phyloP scores from a whole-genome alignment of 1,140 invertebrate genomes.

The Ceratoteleas bidentatus region DNA sequence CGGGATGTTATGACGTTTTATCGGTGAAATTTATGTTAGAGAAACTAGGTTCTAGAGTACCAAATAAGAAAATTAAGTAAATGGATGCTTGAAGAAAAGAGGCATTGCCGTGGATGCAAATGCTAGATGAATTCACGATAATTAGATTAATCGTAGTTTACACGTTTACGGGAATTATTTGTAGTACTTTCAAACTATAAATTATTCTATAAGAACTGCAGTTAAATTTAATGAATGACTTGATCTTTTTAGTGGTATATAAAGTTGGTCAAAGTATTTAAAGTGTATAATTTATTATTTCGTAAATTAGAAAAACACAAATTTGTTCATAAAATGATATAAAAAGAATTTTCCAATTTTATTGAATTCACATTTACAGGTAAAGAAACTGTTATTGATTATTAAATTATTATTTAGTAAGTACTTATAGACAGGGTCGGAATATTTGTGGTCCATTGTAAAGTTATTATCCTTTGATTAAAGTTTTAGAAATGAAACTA shows the following conservation, averaged over 20 bases:
- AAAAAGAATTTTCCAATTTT: too few relatives aligned
- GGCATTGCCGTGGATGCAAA: constrained; percentile 22
- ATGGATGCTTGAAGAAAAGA: constrained; percentile 36
- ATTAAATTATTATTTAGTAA: too few relatives aligned
- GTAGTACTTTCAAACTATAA: constrained; percentile 1
- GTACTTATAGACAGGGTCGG: too few relatives aligned
- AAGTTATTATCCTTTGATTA: constrained; percentile 17
- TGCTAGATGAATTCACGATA: constrained; percentile 5
- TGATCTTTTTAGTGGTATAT: too few relatives aligned
- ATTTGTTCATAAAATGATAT: too few relatives aligned
- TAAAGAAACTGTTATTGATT: too few relatives aligned
- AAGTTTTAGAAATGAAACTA: constrained; percentile 4
- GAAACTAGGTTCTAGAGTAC: constrained; percentile 25
- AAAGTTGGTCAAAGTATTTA: too few relatives aligned
- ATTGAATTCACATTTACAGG: too few relatives aligned
- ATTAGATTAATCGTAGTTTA: constrained; percentile 26
- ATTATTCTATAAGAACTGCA: constrained; percentile 5
- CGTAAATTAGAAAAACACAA: too few relatives aligned
- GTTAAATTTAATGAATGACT: too few relatives aligned
- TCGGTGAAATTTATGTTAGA: constrained; percentile 24
- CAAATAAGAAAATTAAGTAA: constrained; percentile 36
- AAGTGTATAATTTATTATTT: too few relatives aligned
- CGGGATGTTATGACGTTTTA: constrained; percentile 13
- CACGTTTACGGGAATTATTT: constrained; percentile 28
- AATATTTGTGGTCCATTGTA: not conserved